A percentile compares a stretch with the other conserved stretches of the same genome.
Conservation (phyloP, 2,113 vertebrate genomes). For the Nyctibius bracteatus region DNA sequence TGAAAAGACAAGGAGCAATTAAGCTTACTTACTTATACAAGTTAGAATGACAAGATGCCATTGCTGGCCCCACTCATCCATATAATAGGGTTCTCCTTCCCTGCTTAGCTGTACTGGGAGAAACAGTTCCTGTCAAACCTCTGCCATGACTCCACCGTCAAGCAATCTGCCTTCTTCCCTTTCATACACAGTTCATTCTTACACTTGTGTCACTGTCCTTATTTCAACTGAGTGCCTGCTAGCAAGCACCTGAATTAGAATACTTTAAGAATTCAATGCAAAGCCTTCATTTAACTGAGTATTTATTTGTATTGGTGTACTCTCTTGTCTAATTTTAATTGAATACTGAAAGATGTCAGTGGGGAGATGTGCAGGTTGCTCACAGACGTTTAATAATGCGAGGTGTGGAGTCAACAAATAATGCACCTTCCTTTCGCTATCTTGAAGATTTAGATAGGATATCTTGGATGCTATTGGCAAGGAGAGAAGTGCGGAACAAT, state of each 20-base stretch:
- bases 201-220: background rate
- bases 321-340: constrained; percentile 7
- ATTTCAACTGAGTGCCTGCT: constrained; percentile 22
- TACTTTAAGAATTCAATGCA: background rate
- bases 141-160: constrained; percentile 50
- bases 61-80: constrained; percentile 48
- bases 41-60: constrained; percentile 67
- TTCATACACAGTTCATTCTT: constrained; percentile 21
- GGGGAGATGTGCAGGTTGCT: background rate
- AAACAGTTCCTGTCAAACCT: constrained; percentile 51
- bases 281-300: background rate
- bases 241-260: constrained; percentile 24
- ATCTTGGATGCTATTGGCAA: constrained; percentile 14
- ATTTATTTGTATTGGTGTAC: background rate
- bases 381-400: background rate
- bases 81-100: constrained; percentile 64
- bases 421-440: background rate
- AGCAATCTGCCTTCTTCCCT: constrained; percentile 30
- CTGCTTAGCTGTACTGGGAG: constrained; percentile 19
- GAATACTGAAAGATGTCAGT: background rate
- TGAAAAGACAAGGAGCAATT: constrained; percentile 70
- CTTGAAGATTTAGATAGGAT: background rate
- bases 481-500: constrained; percentile 28
- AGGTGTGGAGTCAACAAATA: constrained; percentile 6
- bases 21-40: constrained; percentile 67